Conservation (phyloP, 2,113 vertebrate genomes). For the Entomyzon cyanotis region DNA sequence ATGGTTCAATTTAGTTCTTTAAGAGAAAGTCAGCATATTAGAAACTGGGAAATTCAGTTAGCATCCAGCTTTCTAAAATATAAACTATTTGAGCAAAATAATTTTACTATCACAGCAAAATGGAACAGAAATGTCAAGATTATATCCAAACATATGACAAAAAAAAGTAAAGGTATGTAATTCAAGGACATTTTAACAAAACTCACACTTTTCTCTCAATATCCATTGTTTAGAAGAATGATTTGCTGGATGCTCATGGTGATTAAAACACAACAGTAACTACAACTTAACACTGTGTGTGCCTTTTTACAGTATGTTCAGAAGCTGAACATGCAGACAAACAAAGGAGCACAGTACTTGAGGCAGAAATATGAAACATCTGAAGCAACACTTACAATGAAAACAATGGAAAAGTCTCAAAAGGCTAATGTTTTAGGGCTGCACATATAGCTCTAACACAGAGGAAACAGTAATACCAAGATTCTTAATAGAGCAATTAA, state of each 20-base stretch:
- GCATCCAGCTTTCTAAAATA: background rate
- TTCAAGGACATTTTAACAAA: constrained; percentile 7
- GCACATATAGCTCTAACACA: background rate
- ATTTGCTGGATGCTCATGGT: background rate
- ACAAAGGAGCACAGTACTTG: background rate
- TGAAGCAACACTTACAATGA: background rate
- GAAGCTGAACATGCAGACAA: background rate
- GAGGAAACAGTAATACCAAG: background rate
- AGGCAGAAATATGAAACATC: background rate
- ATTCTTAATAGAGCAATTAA: constrained; percentile 24
- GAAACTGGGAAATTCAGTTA: background rate
- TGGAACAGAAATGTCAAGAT: background rate
- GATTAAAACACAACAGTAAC: constrained; percentile 37
- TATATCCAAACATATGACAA: background rate
- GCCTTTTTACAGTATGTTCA: background rate
- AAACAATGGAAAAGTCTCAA: background rate
- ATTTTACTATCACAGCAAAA: background rate
- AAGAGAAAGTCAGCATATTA: background rate
- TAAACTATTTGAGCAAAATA: background rate
- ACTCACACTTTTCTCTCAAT: background rate
- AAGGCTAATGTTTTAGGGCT: background rate
- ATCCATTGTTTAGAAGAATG: background rate
- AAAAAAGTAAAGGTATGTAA: background rate
- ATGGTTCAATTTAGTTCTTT: background rate
- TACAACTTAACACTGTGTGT: background rate